Conservation (phyloP, 2,888 invertebrate genomes). For the Dynastes maya region DNA sequence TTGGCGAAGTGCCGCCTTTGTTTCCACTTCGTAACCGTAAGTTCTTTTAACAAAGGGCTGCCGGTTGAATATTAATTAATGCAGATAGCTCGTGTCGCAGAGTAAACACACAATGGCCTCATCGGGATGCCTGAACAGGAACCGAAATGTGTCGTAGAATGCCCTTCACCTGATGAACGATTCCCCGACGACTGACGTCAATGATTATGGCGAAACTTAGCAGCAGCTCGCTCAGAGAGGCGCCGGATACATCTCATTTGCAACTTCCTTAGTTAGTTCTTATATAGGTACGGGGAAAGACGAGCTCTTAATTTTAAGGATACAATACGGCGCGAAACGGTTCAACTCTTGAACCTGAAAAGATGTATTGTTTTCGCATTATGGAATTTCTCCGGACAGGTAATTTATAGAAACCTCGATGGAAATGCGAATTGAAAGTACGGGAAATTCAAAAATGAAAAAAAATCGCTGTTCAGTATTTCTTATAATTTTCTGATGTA, state of each 20-base stretch:
- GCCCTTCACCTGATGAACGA: slow-evolving; percentile 61
- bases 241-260: slow-evolving; percentile 45
- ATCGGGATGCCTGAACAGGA: slow-evolving; percentile 64
- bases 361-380: slow-evolving; percentile 38
- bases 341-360: slow-evolving; percentile 19
- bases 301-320: slow-evolving; percentile 29
- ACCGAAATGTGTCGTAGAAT: slow-evolving; percentile 64
- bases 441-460: background rate
- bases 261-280: slow-evolving; percentile 54
- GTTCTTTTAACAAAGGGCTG: slow-evolving; percentile 53
- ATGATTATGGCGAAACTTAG: slow-evolving; percentile 46
- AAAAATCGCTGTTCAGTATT: too few relatives aligned
- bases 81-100: slow-evolving; percentile 58
- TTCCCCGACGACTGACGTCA: slow-evolving; percentile 55
- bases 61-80: slow-evolving; percentile 60
- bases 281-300: slow-evolving; percentile 48
- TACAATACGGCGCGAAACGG: slow-evolving; percentile 21
- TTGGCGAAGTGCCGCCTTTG: slow-evolving; percentile 42
- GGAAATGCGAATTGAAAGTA: slow-evolving; percentile 13
- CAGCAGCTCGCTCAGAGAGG: slow-evolving; percentile 27
- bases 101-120: slow-evolving; percentile 61
- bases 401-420: slow-evolving; percentile 12
- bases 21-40: slow-evolving; percentile 53
- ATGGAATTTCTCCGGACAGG: slow-evolving; percentile 30
- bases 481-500: too few relatives aligned